Percentiles rank a stretch among this genome's conserved stretches.
phyloP scores from a whole-genome alignment of 2,888 invertebrate species.

The Antheraea assamensis region DNA sequence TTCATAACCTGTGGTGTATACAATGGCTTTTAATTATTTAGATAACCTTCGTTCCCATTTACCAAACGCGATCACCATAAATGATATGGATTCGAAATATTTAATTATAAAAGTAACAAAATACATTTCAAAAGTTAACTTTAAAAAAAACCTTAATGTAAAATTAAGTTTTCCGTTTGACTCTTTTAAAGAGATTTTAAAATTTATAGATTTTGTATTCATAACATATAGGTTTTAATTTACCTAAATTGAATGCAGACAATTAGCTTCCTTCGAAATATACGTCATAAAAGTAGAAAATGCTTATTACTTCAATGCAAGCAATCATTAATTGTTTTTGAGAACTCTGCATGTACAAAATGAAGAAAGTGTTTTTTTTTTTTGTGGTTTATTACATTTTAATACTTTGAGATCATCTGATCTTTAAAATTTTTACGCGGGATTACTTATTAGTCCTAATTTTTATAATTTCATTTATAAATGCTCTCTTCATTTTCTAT shows the following conservation, averaged over 20 bases:
- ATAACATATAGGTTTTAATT: not conserved
- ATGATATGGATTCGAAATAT: not conserved
- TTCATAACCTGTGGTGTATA: not conserved
- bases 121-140: not conserved
- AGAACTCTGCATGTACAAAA: not conserved
- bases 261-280: not conserved
- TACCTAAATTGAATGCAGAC: not conserved
- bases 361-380: slow-evolving; percentile 1
- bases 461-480: not conserved
- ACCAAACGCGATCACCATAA: not conserved
- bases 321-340: not conserved
- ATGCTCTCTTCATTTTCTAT: not conserved
- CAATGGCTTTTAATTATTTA: not conserved
- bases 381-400: not conserved
- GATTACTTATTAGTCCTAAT: not conserved
- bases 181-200: not conserved
- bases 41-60: not conserved
- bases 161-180: not conserved
- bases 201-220: not conserved
- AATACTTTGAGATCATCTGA: not conserved
- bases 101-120: not conserved
- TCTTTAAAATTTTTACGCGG: not conserved
- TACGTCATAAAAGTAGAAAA: not conserved
- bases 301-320: not conserved
- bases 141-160: too few species aligned